Evolutionary conservation across 2,797 vertebrate genomes (phyloP), one percentile per base, ranked within the genome.

Genomic region (Syngnathus rostellatus): DNA sequence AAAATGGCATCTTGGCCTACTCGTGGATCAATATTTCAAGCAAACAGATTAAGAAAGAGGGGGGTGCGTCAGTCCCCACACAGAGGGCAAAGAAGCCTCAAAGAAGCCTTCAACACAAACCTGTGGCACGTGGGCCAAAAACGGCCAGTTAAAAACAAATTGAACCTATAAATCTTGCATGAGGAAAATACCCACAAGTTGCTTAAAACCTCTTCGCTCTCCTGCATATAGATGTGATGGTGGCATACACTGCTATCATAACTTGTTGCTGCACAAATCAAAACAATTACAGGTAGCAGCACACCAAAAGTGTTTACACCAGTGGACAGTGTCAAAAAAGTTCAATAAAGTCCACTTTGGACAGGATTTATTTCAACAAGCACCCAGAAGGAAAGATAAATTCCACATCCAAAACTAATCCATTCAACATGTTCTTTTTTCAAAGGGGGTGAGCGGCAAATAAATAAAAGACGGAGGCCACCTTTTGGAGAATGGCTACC

Each of bases 1-100:
- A 89, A 88, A 89, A 86, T 87, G 85, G 86, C 81, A 88, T 88
- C 81, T 83, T 86, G 78, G 79, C 46, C 83, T 84, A 72, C 75
- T 81, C 72, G 71, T 76, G 79, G 86, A 89, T 87, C 84, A 90
- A 88, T 88, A 86, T 82, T 77, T 78, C 82, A 84, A 81, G 80
- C 81, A 65, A 75, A 81, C 77, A 84, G 81, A 86, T 80, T 85
- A 80, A 75, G 59, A n/a, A 21, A 11, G 53, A 50, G 48, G 83
- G 75, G 82, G 82, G 83, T 88, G 85, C 88, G 86, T 86, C 84
- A 83, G 76, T 82, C 82, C 63, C 63, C 31, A 10, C 78, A 81
- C 73, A 81, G 77, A 80, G 77, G 72, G 75, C 78, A 78, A 69
- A 71, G 66, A 65, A 77, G 83, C 73, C 73, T 82, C 74, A 82